Base-by-base conservation (phyloP, 2,797 vertebrate species). In the Pseudomugil gertrudae region DNA sequence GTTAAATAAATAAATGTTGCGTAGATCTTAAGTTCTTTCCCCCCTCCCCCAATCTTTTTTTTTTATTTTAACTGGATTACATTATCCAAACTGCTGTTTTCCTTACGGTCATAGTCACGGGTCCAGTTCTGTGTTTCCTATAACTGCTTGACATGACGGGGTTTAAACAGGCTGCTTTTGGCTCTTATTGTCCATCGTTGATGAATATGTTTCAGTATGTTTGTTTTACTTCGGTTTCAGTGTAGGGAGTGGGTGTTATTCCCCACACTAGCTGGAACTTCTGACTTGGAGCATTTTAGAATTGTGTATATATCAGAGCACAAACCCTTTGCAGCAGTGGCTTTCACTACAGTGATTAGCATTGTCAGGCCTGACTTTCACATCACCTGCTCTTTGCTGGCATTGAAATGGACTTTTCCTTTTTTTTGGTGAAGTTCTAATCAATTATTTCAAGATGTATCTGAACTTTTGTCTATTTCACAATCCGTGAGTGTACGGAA, bases 1-100 rank as follows among this genome's bases (percentile, higher is more conserved):
- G 91, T 91, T 87, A 89, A 92, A 91, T 92, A 92, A 93, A 92
- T 92, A 93, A 91, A 92, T 92, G 89, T 91, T 92, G 90, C 82
- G 78, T 93, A 92, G 90, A 89, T 90, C 90, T 90, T 92, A 87
- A 92, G 89, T 90, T 92, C 89, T 92, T 88, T 90, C 91, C 82
- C 62, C 83, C 85, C 84, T 84, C 83, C 87, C 78, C 82, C 3
- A 43, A 43, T 40, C 21, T 9, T 62, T 73, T 80, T 32, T 32
- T 87, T 9, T 62, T 73, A 79, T 32, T 32, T 87, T 81, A 92
- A 88, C 90, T 91, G 90, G 85, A 90, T 93, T 91, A 79, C 85
- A 80, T 79, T 89, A 88, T 92, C 86, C 84, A 82, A 89, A 84
- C 90, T 91, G 90, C 91, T 92, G 87, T 89, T 89, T 90, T 79